These are phyloP conservation scores for Diadema setosum DNA, from an alignment of 35 echinoderm and acorn worm genomes.

Conservation along the genomic window DNA sequence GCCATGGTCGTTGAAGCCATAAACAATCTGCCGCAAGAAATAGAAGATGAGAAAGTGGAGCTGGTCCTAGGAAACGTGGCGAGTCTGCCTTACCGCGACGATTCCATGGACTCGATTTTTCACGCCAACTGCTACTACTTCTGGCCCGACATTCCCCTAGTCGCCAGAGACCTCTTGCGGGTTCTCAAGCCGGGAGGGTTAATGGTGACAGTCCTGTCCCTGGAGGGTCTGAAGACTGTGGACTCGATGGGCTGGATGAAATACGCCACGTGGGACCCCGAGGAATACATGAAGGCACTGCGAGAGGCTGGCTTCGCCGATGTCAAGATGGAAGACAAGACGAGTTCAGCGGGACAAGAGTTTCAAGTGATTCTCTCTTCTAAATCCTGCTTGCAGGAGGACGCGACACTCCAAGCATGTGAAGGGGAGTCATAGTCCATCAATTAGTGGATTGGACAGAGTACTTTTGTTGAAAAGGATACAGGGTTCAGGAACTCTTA, in stretches of 20 bases:
- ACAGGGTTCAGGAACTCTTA: too few relatives aligned
- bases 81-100: slow-evolving; percentile 48
- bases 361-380: too few relatives aligned
- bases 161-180: slow-evolving; percentile 20
- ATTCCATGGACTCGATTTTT: slow-evolving; percentile 59
- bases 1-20: slow-evolving; percentile 58
- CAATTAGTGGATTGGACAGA: too few relatives aligned
- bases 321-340: slow-evolving; percentile 55
- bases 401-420: too few relatives aligned
- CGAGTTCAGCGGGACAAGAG: too few relatives aligned
- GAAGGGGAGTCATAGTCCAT: too few relatives aligned
- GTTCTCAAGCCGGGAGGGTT: slow-evolving; percentile 63
- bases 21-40: too few relatives aligned
- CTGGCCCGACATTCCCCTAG: slow-evolving; percentile 57
- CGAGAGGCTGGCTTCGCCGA: slow-evolving; percentile 19
- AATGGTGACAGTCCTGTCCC: slow-evolving; percentile 52
- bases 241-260: background rate
- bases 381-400: too few relatives aligned
- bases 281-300: slow-evolving; percentile 51
- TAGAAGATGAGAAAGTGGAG: slow-evolving; percentile 30
- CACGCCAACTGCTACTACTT: slow-evolving; percentile 91
- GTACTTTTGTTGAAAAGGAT: too few relatives aligned
- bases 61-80: slow-evolving; percentile 49
- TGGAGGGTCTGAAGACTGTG: background rate
- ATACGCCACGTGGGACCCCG: background rate